phyloP scores from a whole-genome alignment of 2,113 vertebrate genomes.

The Astatotilapia flaviijosephi region DNA sequence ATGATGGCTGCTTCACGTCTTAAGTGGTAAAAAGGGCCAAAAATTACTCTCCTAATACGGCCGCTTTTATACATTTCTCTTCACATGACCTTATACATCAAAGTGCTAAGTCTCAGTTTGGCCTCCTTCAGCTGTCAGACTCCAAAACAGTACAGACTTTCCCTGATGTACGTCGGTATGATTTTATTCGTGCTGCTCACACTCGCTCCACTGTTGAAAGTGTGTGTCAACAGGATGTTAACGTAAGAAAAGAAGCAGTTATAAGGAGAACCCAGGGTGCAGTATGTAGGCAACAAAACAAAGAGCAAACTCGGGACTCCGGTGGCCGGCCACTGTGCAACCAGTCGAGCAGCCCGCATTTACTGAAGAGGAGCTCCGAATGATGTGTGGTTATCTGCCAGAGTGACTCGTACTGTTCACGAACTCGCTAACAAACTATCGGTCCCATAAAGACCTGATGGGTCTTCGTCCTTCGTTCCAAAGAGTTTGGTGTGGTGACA shows the following conservation, averaged over 20 bases:
- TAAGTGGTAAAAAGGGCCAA: neutral
- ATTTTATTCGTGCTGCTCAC: neutral
- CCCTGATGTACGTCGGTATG: neutral
- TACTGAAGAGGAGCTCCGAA: neutral
- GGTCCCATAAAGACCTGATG: neutral
- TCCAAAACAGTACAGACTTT: neutral
- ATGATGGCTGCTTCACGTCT: neutral
- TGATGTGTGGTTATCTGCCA: neutral
- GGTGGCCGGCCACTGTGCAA: neutral
- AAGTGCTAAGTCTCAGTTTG: neutral
- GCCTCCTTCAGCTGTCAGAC: neutral
- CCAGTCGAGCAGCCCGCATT: neutral
- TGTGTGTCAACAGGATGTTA: neutral
- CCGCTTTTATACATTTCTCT: neutral
- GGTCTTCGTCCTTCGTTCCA: neutral
- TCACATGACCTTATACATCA: neutral
- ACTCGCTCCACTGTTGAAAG: neutral
- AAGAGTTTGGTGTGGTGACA: neutral
- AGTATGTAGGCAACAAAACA: neutral
- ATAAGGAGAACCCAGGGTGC: constrained; percentile 39
- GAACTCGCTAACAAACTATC: neutral
- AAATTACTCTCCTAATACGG: neutral
- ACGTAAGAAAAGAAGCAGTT: neutral
- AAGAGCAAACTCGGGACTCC: neutral
- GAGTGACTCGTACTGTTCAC: neutral